A percentile compares a stretch with the other conserved stretches of the same genome.
Evolutionary conservation across 2,888 invertebrate genomes (phyloP).

Genomic region (Drosophila histrio): DNA sequence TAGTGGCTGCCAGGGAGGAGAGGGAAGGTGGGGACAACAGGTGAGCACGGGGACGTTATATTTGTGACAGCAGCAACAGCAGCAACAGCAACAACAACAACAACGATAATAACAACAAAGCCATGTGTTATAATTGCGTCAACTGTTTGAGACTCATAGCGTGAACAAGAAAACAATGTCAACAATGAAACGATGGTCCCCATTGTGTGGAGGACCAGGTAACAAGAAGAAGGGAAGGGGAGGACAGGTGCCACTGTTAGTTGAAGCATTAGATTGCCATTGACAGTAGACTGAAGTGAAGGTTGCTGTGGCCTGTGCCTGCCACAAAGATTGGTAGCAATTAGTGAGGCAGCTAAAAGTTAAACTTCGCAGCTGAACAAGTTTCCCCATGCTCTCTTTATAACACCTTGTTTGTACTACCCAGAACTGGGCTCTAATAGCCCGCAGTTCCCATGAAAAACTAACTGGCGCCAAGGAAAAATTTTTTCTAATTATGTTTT

Average conservation of each 20-base stretch:
- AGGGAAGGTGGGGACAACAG: constrained; percentile 2
- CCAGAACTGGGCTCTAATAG: constrained; percentile 7
- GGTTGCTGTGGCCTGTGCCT: constrained; percentile 14
- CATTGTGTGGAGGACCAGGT: constrained; percentile 22
- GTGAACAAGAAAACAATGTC: constrained; percentile 68
- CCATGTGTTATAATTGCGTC: constrained; percentile 74
- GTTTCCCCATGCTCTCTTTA: background rate
- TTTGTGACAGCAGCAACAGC: constrained; percentile 17
- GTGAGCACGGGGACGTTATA: constrained; percentile 31
- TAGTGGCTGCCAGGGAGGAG: constrained; percentile 3
- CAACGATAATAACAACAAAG: constrained; percentile 6
- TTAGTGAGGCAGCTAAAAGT: constrained; percentile 44
- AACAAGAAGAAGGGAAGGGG: background rate
- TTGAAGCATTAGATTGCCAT: constrained; percentile 33
- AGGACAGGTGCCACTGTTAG: constrained; percentile 3
- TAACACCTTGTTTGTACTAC: constrained; percentile 1
- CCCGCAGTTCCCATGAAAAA: constrained; percentile 34
- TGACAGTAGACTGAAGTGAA: background rate
- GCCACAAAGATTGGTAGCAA: constrained; percentile 54
- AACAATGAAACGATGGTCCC: constrained; percentile 63
- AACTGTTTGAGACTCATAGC: constrained; percentile 51
- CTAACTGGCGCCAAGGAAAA: constrained; percentile 45
- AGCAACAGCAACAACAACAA: constrained; percentile 1
- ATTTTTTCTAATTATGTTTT: constrained; percentile 37
- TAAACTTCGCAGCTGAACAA: constrained; percentile 22